Evolutionary conservation across 2,113 vertebrate species (phyloP).

Genomic region (Condylura cristata): DNA sequence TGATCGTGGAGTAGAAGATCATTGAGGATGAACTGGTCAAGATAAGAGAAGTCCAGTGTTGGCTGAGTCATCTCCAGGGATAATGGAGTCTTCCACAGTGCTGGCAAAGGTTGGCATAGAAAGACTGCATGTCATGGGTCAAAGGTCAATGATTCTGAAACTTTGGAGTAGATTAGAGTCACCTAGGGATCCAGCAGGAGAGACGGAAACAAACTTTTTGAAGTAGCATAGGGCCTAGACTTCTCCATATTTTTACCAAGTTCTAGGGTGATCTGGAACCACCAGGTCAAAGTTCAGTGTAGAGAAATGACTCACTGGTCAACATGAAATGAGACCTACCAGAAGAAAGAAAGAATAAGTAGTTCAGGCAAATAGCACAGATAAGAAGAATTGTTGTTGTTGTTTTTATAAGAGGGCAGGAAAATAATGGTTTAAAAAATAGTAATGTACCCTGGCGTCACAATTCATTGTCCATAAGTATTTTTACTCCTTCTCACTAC

Average conservation of each 20-base stretch:
- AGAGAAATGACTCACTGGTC: background rate
- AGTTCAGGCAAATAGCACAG: background rate
- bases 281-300: background rate
- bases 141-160: background rate
- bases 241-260: constrained; percentile 5
- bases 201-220: background rate
- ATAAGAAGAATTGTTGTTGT: background rate
- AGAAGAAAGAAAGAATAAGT: background rate
- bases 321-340: background rate
- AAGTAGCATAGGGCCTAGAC: background rate
- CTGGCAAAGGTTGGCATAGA: background rate
- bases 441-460: background rate
- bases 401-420: background rate
- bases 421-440: background rate
- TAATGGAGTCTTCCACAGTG: background rate
- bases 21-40: background rate
- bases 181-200: background rate
- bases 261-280: background rate
- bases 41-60: background rate
- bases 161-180: background rate
- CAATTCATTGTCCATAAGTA: background rate
- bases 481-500: background rate
- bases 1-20: background rate
- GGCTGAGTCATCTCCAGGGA: background rate
- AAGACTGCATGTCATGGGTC: background rate